Evolutionary conservation across 1,140 invertebrate species (phyloP).

Genomic region (Heliconius nattereri): DNA sequence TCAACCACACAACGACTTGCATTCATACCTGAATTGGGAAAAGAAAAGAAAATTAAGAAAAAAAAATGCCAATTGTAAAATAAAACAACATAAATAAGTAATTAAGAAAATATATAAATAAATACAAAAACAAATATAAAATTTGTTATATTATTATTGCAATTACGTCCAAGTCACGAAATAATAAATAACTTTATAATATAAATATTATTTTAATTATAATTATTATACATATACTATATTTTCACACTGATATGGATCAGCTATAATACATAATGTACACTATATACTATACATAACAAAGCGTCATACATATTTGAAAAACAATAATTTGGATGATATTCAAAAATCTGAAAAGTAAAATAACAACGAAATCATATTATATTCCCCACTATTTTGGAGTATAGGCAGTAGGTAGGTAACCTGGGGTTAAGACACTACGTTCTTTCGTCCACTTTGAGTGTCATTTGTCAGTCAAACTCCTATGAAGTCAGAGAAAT

Average conservation of each 20-base stretch:
- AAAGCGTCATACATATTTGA: conserved; percentile 31
- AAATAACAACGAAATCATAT: too few relatives aligned
- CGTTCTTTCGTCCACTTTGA: too few relatives aligned
- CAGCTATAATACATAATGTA: conserved; percentile 28
- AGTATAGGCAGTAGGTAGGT: too few relatives aligned
- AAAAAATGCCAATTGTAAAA: conserved; percentile 32
- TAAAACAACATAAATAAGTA: conserved; percentile 41
- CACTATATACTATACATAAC: conserved; percentile 35
- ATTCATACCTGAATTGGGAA: conserved; percentile 73
- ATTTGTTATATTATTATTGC: conserved; percentile 46
- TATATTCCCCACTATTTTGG: too few relatives aligned
- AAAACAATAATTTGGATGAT: background rate
- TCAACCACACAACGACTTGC: conserved; percentile 76
- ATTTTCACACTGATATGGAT: conserved; percentile 33
- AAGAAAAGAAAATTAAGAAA: conserved; percentile 33
- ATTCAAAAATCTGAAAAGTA: background rate
- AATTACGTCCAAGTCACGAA: conserved; percentile 52
- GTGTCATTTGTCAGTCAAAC: too few relatives aligned
- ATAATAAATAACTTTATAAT: background rate
- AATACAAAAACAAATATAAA: conserved; percentile 38
- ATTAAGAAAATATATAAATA: conserved; percentile 39
- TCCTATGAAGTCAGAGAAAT: too few relatives aligned
- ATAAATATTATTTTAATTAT: background rate
- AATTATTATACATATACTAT: background rate
- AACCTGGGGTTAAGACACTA: too few relatives aligned